Base-by-base conservation (phyloP, 2,888 invertebrate genomes). In the Latrodectus elegans region DNA sequence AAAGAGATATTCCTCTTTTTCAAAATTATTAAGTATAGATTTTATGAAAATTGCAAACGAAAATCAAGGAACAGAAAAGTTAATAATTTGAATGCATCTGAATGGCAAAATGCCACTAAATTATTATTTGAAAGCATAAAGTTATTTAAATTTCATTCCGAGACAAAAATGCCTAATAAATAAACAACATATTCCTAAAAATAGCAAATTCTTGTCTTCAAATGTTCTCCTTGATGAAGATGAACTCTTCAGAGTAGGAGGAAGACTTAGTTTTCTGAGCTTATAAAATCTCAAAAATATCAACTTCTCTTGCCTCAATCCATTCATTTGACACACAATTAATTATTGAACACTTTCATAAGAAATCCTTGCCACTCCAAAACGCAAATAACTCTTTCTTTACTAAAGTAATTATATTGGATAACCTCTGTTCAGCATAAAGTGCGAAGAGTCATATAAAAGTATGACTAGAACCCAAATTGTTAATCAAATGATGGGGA, bases 221-320 rank as follows among this genome's bases (percentile, higher is more conserved):
- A 22, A 22, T 22, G 22, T 22, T 22, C 1, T 22, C 22, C 22
- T 22, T 22, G 22, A 22, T 22, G 22, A 22, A 22, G 22, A 15
- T 9, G 15, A 17, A 17, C 22, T 22, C 2, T 14, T 77, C 6
- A 68, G 84, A 65, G 65, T 84, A n/a, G 77, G 72, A 1, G 77
- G 77, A 53, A 22, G 22, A 22, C 22, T 22, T 22, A 72, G 17
- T 26, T 68, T 26, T 67, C 83, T n/a, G 64, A 65, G 10, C 15
- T 71, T 14, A 11, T 71, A 22, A 22, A 22, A 22, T 22, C 22
- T 22, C 22, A 22, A 22, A 22, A 22, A 22, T 22, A 22, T 22
- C 70, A 12, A n/a, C 17, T 70, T 8, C 12, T 70, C 26, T 26
- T 1, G 8, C 12, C 22, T 6, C 8, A n/a, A 12, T 22, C 17